Base-by-base conservation (phyloP, 2,888 invertebrate genomes). In the Sacculina carcini region DNA sequence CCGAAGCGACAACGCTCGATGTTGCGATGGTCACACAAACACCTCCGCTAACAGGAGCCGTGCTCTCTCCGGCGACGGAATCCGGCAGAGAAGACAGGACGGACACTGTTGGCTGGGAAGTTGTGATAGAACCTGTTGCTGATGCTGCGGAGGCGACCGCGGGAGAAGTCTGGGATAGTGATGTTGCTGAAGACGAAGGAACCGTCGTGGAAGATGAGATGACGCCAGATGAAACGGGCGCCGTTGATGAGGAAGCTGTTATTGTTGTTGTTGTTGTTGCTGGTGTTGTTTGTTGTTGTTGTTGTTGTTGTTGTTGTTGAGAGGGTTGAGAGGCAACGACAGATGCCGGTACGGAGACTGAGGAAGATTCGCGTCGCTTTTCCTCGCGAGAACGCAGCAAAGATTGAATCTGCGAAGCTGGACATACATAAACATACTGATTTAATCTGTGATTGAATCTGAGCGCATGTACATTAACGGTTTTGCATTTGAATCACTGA, bases 331-430 rank as follows among this genome's bases (percentile, higher is more conserved):
- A 47, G 51, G 60, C 24, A 51, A 56, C 9, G 51, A 29, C 23
- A 39, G 52, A 48, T 51, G 55, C 38, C 53, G 46, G 44, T 55
- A 54, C 29, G 51, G 55, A 29, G 51, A 47, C 49, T 12, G 55
- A n/a, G n/a, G n/a, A n/a, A n/a, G n/a, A 53, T 36, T 55, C 59
- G 54, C 72, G 72, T 53, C 69, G 61, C 26, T 63, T 58, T 54
- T 73, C 72, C 54, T 67, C 75, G 56, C 76, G 65, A 53, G 74
- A 73, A 51, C 77, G 72, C 67, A 75, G 63, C 65, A 85, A 71
- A 58, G 77, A 75, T 58, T 76, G 73, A 52, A 87, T 78, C 64
- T 92, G 87, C 5, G 52, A 48, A 16, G 52, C 46, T n/a, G n/a
- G n/a, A n/a, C n/a, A n/a, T n/a, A n/a, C n/a, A n/a, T n/a, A n/a